Evolutionary conservation across 2,888 invertebrate genomes (phyloP).

Genomic region (Lamellibrachia satsuma): DNA sequence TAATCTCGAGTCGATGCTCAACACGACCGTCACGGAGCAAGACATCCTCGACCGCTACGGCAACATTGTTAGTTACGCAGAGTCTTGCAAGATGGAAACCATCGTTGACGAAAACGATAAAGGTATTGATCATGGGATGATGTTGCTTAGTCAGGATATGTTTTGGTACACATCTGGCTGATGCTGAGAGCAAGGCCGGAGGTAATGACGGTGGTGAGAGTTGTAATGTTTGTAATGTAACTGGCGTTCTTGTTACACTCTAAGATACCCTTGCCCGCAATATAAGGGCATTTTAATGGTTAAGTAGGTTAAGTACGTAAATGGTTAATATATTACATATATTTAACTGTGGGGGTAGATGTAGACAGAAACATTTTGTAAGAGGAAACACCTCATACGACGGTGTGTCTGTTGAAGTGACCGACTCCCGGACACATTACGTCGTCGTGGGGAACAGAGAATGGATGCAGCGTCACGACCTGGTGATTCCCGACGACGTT

Average conservation of each 20-base stretch:
- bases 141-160: neutral
- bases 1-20: conserved; percentile 64
- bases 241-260: neutral
- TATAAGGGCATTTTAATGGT: neutral
- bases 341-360: neutral
- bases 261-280: neutral
- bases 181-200: neutral
- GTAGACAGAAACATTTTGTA: neutral
- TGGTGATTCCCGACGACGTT: conserved; percentile 79
- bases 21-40: conserved; percentile 17
- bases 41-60: conserved; percentile 34
- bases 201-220: neutral
- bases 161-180: neutral
- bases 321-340: neutral
- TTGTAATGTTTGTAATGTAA: neutral
- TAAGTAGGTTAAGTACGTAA: neutral
- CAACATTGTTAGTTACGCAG: conserved; percentile 29
- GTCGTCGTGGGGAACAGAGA: conserved; percentile 92
- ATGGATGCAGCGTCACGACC: conserved; percentile 92
- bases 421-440: conserved; percentile 51
- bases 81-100: conserved; percentile 1
- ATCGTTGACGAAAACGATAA: neutral
- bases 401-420: neutral
- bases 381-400: neutral
- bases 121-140: neutral